These are phyloP conservation scores for Ophioninae sp. DNA, from an alignment of 2,888 invertebrate genomes.

Conservation along the genomic window DNA sequence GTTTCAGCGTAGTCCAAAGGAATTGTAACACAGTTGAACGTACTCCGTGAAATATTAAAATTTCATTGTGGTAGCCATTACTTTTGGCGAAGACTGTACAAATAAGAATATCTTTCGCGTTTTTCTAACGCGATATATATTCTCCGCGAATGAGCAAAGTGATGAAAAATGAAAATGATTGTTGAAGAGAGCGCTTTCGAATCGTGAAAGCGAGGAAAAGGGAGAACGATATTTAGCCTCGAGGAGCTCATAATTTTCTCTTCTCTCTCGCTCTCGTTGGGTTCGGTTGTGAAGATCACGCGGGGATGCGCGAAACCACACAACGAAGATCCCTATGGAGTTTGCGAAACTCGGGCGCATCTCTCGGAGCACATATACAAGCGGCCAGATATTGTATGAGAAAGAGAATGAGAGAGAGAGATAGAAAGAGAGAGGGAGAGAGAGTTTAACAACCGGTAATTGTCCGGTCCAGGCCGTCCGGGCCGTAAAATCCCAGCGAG, in stretches of 20 bases:
- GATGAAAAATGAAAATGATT: conserved; percentile 47
- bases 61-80: too few relatives aligned
- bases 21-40: too few relatives aligned
- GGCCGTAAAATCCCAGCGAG: conserved; percentile 77
- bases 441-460: conserved; percentile 78
- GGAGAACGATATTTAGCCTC: conserved; percentile 42
- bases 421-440: conserved; percentile 54
- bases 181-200: conserved; percentile 16
- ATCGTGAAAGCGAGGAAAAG: conserved; percentile 9
- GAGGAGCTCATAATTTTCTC: conserved; percentile 27
- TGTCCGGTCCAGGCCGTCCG: conserved; percentile 74
- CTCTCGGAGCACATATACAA: conserved; percentile 48
- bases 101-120: neutral
- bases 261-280: conserved; percentile 17
- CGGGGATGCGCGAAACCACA: conserved; percentile 39
- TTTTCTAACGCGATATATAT: conserved; percentile 7
- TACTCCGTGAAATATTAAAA: too few relatives aligned
- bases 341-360: conserved; percentile 63
- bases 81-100: conserved; percentile 6
- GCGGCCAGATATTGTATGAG: conserved; percentile 51
- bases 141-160: conserved; percentile 35
- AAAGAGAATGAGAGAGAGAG: conserved; percentile 42
- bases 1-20: too few relatives aligned
- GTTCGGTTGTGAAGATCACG: conserved; percentile 39
- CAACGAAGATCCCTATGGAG: conserved; percentile 51